Base-by-base conservation (phyloP, 2,113 vertebrate genomes). In the Perognathus longimembris region DNA sequence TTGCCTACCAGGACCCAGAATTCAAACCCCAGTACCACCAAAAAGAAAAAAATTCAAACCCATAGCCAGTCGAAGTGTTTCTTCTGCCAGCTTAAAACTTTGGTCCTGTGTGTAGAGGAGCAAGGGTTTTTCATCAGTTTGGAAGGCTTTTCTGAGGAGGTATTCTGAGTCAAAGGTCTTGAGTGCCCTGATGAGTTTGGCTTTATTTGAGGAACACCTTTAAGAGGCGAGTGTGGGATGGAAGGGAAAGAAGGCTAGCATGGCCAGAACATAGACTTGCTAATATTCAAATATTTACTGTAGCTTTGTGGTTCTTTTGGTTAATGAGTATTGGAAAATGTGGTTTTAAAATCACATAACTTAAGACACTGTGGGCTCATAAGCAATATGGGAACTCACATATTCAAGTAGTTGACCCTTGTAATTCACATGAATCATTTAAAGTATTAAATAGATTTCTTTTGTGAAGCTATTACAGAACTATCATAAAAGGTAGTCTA, bases 221-320 rank as follows among this genome's bases (percentile, higher is more conserved):
- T 81, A 40, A 77, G 78, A 92, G 20, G 38, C 54, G 89, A 7
- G 12, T 85, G 24, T 93, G 61, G 28, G 9, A 22, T 93, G 61
- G 28, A 9, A 4, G 3, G 7, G 30, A 32, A 22, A 71, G 8
- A 64, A 64, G 61, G 21, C 22, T 63, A 45, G 50, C 50, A 54
- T 54, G 50, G 50, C 50, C 15, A 64, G 63, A 30, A 50, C 70
- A 61, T 34, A 84, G 54, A 88, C 42, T 90, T 95, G 74, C 20
- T 38, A 38, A 11, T 71, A 71, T 85, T 82, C 36, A 73, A 50
- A 85, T 78, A 45, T n/a, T 11, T 82, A 34, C 45, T 93, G 26
- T 77, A 71, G 85, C 64, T 92, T 85, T 86, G 67, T 95, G 92
- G 85, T 91, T 93, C 50, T 91, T 86, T 76, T 89, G 22, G 42